phyloP scores from a whole-genome alignment of 1,140 invertebrate genomes.

The Theocolax elegans region DNA sequence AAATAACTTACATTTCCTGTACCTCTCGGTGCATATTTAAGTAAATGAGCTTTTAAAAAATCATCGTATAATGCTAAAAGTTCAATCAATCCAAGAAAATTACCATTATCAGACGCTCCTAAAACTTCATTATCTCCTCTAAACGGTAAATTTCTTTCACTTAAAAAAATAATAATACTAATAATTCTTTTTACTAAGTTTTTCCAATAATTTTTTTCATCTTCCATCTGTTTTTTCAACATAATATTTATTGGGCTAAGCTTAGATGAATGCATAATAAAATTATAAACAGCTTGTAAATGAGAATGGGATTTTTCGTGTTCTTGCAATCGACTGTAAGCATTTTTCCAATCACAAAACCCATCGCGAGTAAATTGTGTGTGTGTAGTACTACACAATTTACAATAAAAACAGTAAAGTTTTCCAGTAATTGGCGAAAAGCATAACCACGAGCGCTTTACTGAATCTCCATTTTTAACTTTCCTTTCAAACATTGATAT shows the following conservation, averaged over 20 bases:
- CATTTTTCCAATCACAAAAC: slow-evolving; percentile 27
- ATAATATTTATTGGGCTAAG: background rate
- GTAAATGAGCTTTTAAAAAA: slow-evolving; percentile 34
- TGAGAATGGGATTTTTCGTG: slow-evolving; percentile 16
- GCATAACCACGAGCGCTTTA: too few relatives aligned
- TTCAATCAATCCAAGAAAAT: slow-evolving; percentile 28
- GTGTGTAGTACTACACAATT: slow-evolving; percentile 9
- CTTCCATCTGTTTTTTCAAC: slow-evolving; percentile 28
- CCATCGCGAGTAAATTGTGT: slow-evolving; percentile 2
- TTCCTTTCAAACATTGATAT: too few relatives aligned
- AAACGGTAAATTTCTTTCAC: slow-evolving; percentile 34
- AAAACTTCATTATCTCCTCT: slow-evolving; percentile 32
- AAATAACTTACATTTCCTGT: slow-evolving; percentile 31
- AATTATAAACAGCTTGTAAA: slow-evolving; percentile 19
- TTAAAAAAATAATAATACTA: slow-evolving; percentile 28
- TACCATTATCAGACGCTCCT: slow-evolving; percentile 18
- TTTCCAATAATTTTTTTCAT: slow-evolving; percentile 18
- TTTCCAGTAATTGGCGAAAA: slow-evolving; percentile 13
- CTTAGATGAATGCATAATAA: background rate
- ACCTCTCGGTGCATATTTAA: slow-evolving; percentile 26
- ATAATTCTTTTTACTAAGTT: slow-evolving; percentile 27
- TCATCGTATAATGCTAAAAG: slow-evolving; percentile 10
- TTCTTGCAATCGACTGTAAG: background rate
- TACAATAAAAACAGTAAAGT: slow-evolving; percentile 24
- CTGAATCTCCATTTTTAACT: too few relatives aligned